These are phyloP conservation scores for Otolemur crassicaudatus DNA, from an alignment of 2,797 vertebrate species.

Conservation along the genomic window DNA sequence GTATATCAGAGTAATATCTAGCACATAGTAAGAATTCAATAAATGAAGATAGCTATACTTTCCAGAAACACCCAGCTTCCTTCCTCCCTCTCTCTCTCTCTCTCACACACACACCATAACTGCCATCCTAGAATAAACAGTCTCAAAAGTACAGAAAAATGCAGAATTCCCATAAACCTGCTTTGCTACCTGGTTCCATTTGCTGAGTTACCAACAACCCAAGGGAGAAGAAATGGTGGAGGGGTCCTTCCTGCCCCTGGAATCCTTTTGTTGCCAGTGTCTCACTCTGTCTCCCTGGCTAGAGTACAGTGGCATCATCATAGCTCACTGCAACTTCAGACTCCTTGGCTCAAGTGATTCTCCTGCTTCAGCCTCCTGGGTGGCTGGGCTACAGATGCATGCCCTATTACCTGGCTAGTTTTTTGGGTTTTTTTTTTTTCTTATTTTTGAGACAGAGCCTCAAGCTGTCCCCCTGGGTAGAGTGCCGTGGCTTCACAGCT, in stretches of 20 bases:
- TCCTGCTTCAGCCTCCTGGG: background rate
- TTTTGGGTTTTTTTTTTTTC: background rate
- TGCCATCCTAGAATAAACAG: background rate
- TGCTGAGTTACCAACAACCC: background rate
- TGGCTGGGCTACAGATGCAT: background rate
- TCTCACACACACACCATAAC: background rate
- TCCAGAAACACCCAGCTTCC: background rate
- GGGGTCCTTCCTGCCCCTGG: background rate
- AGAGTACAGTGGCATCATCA: background rate
- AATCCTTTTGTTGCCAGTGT: background rate
- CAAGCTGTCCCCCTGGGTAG: too few species aligned
- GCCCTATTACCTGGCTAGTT: background rate
- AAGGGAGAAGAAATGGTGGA: background rate
- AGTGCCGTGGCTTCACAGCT: too few species aligned
- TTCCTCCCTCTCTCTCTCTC: background rate
- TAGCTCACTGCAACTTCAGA: background rate
- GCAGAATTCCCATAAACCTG: background rate
- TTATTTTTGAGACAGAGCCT: too few species aligned
- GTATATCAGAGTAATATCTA: background rate
- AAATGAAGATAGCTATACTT: background rate
- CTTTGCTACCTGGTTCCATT: background rate
- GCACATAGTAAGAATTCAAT: background rate
- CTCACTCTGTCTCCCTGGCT: too few species aligned
- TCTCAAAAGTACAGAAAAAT: background rate
- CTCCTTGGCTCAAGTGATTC: background rate